Base-by-base conservation (phyloP, 2,113 vertebrate species). In the Diphyllodes magnificus region DNA sequence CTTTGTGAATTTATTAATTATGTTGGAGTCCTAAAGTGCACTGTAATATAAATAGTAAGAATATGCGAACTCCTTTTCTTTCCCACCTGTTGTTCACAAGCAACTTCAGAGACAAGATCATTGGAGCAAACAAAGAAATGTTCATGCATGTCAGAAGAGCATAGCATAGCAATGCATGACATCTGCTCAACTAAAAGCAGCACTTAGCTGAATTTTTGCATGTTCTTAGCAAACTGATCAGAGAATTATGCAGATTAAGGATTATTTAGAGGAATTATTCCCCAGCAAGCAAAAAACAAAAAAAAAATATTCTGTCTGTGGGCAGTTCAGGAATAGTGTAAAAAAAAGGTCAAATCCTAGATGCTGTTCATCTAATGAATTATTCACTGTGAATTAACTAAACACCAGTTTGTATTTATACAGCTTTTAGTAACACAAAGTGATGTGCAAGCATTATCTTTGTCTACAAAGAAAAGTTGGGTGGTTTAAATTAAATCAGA, bases 221-320 rank as follows among this genome's bases (percentile, higher is more conserved):
- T 75, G 50, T 69, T 73, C 47, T 75, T 47, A 70, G 30, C 35
- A 86, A 87, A 61, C 21, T 35, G 14, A 68, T 78, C 44, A 89
- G 17, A 60, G 51, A 87, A 84, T 49, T 59, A 70, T 47, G 39
- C 19, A 83, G 60, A 81, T 27, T 61, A 91, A 85, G 30, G 59
- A 82, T 90, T 86, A 80, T 83, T 79, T 88, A 66, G 39, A 91
- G 24, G 86, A 93, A 78, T 82, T 76, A 82, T 69, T 90, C n/a
- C 45, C 35, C 63, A 80, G 24, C 24, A 82, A 85, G 25, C 3
- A 82, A 82, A 8, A 6, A 76, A 54, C 6, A 5, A 54, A 35
- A 54, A 54, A 35, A 65, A 65, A 54, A 28, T 39, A 40, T 27
- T 22, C 28, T 49, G 7, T 66, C 78, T 73, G 24, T 54, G 44